Conservation (phyloP, 2,888 invertebrate species). For the Volucella inflata region DNA sequence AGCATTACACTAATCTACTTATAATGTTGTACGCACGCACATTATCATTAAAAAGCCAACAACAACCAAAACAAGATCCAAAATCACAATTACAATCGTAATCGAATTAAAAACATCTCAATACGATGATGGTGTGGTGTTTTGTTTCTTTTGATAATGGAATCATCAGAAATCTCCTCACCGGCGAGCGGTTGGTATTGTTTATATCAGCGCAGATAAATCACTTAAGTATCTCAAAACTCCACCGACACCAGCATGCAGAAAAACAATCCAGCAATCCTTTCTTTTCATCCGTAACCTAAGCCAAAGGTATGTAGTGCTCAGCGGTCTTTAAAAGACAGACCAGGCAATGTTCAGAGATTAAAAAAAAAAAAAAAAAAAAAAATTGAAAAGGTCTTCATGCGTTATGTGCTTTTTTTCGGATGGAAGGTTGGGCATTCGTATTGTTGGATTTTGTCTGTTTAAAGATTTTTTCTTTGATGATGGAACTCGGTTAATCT, state of each 20-base stretch:
- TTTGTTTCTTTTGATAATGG: constrained; percentile 57
- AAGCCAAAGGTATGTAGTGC: constrained; percentile 22
- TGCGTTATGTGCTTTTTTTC: constrained; percentile 41
- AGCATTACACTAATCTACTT: constrained; percentile 49
- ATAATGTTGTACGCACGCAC: constrained; percentile 45
- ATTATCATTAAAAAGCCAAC: constrained; percentile 19
- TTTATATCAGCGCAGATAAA: constrained; percentile 69
- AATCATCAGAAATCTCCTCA: constrained; percentile 58
- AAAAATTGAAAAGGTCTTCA: constrained; percentile 44
- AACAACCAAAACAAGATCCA: neutral
- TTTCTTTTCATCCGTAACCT: constrained; percentile 50
- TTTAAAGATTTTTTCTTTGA: constrained; percentile 55
- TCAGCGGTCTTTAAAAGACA: constrained; percentile 49
- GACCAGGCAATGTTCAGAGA: constrained; percentile 7
- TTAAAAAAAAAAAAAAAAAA: constrained; percentile 23
- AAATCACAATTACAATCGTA: constrained; percentile 33
- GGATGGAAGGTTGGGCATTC: constrained; percentile 10
- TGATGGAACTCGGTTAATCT: constrained; percentile 69
- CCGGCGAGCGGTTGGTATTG: constrained; percentile 47
- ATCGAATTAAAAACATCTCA: constrained; percentile 40
- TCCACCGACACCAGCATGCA: constrained; percentile 27
- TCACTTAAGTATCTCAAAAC: constrained; percentile 71
- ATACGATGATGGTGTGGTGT: constrained; percentile 18
- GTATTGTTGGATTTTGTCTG: constrained; percentile 52
- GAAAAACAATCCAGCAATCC: constrained; percentile 36